These are phyloP conservation scores for Stenodema calcarata DNA, from an alignment of 2,888 invertebrate genomes.

Conservation along the genomic window DNA sequence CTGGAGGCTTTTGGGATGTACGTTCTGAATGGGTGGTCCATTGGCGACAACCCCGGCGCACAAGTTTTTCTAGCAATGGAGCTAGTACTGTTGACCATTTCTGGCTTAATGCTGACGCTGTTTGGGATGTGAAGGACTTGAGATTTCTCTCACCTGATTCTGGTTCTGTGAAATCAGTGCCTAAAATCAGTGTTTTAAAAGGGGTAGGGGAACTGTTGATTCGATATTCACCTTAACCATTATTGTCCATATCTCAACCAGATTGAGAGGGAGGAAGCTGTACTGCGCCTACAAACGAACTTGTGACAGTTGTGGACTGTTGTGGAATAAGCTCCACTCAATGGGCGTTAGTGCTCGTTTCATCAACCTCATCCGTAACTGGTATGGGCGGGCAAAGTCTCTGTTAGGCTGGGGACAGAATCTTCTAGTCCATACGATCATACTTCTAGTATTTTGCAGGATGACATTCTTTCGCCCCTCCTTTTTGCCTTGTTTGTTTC, in stretches of 20 bases:
- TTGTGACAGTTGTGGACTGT: neutral
- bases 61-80: too few relatives aligned
- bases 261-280: slow-evolving; percentile 56
- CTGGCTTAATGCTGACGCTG: neutral
- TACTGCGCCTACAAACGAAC: neutral
- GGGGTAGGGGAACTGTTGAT: neutral
- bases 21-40: slow-evolving; percentile 18
- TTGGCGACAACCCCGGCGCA: neutral
- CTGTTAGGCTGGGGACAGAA: neutral
- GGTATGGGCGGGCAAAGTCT: slow-evolving; percentile 17
- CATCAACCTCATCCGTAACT: neutral
- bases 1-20: too few relatives aligned
- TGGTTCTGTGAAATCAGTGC: too few relatives aligned
- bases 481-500: slow-evolving; percentile 29
- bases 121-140: neutral
- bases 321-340: neutral
- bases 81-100: neutral
- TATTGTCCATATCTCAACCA: neutral
- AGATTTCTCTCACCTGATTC: neutral
- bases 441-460: slow-evolving; percentile 35
- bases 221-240: neutral
- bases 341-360: slow-evolving; percentile 24
- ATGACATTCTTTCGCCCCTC: slow-evolving; percentile 37
- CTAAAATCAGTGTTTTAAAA: neutral
- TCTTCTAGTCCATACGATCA: neutral